phyloP scores from a whole-genome alignment of 2,888 invertebrate species.

The Sarcophaga subvicina region DNA sequence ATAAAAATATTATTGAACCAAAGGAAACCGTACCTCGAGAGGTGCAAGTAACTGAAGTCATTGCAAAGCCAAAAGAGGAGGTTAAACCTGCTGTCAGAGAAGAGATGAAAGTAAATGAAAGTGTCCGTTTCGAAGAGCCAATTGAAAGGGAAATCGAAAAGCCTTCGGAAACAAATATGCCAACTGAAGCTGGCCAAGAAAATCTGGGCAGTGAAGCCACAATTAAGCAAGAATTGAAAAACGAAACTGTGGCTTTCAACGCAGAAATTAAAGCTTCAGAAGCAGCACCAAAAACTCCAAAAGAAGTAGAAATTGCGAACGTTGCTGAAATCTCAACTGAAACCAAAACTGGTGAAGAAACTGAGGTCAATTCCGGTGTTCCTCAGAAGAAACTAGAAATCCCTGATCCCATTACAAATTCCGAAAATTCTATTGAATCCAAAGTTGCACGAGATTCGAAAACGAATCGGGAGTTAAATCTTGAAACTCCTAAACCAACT shows the following conservation, averaged over 20 bases:
- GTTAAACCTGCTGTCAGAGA: not conserved
- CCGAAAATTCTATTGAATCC: not conserved
- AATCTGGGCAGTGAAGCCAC: not conserved
- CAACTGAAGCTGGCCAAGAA: not conserved
- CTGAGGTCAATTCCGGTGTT: too few relatives aligned
- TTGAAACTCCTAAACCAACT: not conserved
- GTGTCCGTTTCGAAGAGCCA: not conserved
- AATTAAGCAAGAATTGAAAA: not conserved
- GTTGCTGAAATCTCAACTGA: too few relatives aligned
- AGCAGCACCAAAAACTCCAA: not conserved
- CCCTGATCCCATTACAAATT: too few relatives aligned
- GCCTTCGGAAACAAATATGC: not conserved
- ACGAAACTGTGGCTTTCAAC: not conserved
- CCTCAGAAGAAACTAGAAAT: too few relatives aligned
- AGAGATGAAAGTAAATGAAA: slow-evolving; percentile 42
- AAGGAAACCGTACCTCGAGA: not conserved
- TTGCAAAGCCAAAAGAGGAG: not conserved
- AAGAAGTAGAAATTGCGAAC: not conserved
- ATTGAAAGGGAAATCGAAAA: not conserved
- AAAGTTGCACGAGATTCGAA: not conserved
- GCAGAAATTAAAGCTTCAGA: not conserved
- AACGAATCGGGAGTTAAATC: not conserved
- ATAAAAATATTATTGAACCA: slow-evolving; percentile 74
- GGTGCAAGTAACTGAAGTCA: slow-evolving; percentile 9
- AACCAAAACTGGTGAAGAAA: too few relatives aligned